These are phyloP conservation scores for Lepisosteus oculatus DNA, from an alignment of 2,113 vertebrate genomes.

Conservation along the genomic window DNA sequence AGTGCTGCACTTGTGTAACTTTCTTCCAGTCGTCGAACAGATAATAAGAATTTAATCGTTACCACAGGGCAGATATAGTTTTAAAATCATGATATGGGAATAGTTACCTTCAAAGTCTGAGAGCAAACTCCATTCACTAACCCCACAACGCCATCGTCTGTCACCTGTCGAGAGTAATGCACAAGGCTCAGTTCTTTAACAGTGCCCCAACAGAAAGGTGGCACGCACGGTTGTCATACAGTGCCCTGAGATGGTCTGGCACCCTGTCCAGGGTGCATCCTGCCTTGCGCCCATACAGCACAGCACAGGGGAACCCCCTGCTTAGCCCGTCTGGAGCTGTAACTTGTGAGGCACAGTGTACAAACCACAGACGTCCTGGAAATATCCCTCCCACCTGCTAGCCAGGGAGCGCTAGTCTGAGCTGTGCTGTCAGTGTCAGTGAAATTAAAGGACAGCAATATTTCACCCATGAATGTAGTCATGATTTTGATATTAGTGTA, in stretches of 20 bases:
- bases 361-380: too few relatives aligned
- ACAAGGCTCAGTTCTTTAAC: too few relatives aligned
- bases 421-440: too few relatives aligned
- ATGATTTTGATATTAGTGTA: too few relatives aligned
- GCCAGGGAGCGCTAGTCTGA: slow-evolving; percentile 18
- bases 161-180: slow-evolving; percentile 57
- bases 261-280: too few relatives aligned
- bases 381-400: slow-evolving; percentile 20
- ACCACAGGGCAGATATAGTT: not conserved
- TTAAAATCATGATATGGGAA: not conserved
- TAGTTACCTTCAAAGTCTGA: slow-evolving; percentile 74
- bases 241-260: not conserved
- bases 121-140: slow-evolving; percentile 76
- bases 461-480: too few relatives aligned
- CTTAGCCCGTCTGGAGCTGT: slow-evolving; percentile 33
- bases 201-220: slow-evolving; percentile 4
- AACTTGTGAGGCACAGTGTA: too few relatives aligned
- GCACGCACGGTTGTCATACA: not conserved
- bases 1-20: too few relatives aligned
- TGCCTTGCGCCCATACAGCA: too few relatives aligned
- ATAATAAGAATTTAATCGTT: not conserved
- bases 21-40: too few relatives aligned
- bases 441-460: too few relatives aligned
- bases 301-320: slow-evolving; percentile 23
- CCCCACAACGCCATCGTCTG: slow-evolving; percentile 74